Conservation (phyloP, 2,888 invertebrate genomes). For the Drosophila multiciliata region DNA sequence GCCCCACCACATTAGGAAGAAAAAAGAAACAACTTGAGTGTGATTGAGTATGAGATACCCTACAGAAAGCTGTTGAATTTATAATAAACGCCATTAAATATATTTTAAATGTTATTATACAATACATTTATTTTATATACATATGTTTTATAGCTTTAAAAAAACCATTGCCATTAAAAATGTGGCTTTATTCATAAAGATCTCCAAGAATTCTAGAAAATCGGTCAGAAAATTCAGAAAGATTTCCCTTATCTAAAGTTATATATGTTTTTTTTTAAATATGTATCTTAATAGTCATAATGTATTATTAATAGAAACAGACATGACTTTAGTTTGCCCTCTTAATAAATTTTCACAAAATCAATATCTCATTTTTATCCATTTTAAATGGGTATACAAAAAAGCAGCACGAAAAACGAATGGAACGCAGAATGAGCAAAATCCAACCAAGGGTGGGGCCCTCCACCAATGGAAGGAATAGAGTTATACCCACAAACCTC, state of each 20-base stretch:
- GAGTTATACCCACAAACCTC: slow-evolving; percentile 38
- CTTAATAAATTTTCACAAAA: background rate
- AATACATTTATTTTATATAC: too few relatives aligned
- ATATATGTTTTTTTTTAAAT: background rate
- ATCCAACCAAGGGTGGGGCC: slow-evolving; percentile 37
- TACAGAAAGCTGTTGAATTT: background rate
- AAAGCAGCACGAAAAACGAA: slow-evolving; percentile 15
- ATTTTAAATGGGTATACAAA: background rate
- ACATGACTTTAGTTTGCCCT: background rate
- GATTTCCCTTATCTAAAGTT: background rate
- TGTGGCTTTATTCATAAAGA: too few relatives aligned
- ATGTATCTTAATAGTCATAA: background rate
- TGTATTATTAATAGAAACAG: background rate
- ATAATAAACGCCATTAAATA: too few relatives aligned
- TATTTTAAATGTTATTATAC: too few relatives aligned
- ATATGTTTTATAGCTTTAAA: too few relatives aligned
- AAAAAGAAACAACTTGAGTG: background rate
- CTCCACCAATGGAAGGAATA: slow-evolving; percentile 16
- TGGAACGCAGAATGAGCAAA: slow-evolving; percentile 29
- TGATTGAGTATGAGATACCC: background rate
- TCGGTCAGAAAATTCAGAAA: too few relatives aligned
- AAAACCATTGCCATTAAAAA: too few relatives aligned
- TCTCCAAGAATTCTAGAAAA: too few relatives aligned
- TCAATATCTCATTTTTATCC: background rate
- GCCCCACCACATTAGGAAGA: slow-evolving; percentile 70